Percentiles rank a stretch among this genome's conserved stretches.
These are phyloP conservation scores for Octonoba sinensis DNA, from an alignment of 2,888 invertebrate species.

Conservation along the genomic window DNA sequence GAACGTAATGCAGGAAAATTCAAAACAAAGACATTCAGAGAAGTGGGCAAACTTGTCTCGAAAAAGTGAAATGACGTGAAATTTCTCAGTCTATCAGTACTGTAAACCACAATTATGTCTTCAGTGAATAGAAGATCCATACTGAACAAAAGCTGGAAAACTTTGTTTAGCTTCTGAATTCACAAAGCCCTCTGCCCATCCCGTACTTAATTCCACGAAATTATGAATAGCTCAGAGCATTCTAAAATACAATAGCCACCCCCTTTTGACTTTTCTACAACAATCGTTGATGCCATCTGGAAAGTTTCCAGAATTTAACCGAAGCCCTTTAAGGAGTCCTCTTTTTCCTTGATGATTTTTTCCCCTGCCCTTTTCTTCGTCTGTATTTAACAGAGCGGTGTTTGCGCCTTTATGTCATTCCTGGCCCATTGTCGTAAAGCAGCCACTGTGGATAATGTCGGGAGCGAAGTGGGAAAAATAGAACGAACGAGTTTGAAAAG, in stretches of 20 bases:
- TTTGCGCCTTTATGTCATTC: constrained; percentile 28
- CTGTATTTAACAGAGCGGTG: constrained; percentile 38
- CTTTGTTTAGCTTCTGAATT: background rate
- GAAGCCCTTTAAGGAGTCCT: constrained; percentile 29
- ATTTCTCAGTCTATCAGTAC: too few species aligned
- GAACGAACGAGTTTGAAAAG: background rate
- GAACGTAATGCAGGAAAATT: too few species aligned
- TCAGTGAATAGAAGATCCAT: background rate
- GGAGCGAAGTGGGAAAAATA: constrained; percentile 22
- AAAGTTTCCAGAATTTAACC: constrained; percentile 26
- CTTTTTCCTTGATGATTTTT: constrained; percentile 1
- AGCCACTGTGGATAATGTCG: constrained; percentile 46
- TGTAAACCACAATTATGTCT: too few species aligned
- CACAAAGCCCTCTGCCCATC: too few species aligned
- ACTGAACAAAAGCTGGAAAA: background rate
- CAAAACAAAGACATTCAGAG: too few species aligned
- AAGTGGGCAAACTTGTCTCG: too few species aligned
- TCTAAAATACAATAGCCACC: constrained; percentile 30
- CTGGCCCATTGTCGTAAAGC: constrained; percentile 36
- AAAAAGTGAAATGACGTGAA: too few species aligned
- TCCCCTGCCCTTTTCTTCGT: background rate
- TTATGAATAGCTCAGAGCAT: constrained; percentile 37
- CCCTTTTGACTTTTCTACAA: constrained; percentile 21
- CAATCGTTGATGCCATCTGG: constrained; percentile 40
- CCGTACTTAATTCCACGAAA: constrained; percentile 14